Evolutionary conservation across 2,797 vertebrate species (phyloP).

Genomic region (Amblyraja radiata): DNA sequence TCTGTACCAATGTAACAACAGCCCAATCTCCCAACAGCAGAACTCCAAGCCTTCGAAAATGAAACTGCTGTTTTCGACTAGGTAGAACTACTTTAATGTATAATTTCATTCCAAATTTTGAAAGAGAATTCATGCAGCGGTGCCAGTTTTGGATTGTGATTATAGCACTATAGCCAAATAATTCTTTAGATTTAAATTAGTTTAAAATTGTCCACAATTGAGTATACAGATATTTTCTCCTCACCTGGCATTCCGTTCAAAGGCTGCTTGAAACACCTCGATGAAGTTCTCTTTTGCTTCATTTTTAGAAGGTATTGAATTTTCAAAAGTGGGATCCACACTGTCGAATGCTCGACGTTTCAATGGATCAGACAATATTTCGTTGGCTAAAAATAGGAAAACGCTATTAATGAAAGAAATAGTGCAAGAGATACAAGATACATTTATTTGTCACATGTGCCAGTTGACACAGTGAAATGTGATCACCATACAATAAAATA

Average conservation of each 20-base stretch:
- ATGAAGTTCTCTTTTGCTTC: constrained; percentile 94
- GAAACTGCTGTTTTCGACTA: neutral
- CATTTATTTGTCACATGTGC: too few species aligned
- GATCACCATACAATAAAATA: too few species aligned
- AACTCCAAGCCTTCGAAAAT: neutral
- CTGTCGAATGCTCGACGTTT: constrained; percentile 95
- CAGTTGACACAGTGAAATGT: too few species aligned
- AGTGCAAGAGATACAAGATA: too few species aligned
- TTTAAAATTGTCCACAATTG: neutral
- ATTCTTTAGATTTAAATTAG: neutral
- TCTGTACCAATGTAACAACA: neutral
- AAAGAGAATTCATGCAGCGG: neutral
- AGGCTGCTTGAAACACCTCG: constrained; percentile 77
- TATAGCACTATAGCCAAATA: neutral
- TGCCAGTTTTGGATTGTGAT: neutral
- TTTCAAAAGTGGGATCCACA: constrained; percentile 93
- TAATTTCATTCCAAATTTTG: neutral
- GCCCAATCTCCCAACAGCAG: neutral
- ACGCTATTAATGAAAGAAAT: neutral
- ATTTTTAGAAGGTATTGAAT: constrained; percentile 79
- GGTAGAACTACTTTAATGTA: neutral
- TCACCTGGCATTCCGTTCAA: constrained; percentile 87
- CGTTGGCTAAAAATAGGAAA: constrained; percentile 68
- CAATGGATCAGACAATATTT: constrained; percentile 84
- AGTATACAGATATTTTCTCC: constrained; percentile 27